phyloP scores from a whole-genome alignment of 2,113 vertebrate species.

The Tursiops truncatus region DNA sequence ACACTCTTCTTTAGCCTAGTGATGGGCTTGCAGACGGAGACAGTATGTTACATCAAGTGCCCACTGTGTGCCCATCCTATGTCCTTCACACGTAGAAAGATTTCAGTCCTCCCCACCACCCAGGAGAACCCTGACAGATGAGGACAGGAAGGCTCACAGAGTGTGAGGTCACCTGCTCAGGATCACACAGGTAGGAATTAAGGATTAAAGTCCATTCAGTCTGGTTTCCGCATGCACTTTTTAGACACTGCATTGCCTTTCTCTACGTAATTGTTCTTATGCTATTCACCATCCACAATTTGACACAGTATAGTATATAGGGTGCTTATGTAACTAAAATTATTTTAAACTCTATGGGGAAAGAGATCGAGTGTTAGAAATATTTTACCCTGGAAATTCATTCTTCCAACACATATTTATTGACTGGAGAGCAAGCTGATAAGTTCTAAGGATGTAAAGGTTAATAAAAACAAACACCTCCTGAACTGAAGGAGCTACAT shows the following conservation, averaged over 20 bases:
- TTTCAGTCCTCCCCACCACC: neutral
- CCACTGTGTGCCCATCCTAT: neutral
- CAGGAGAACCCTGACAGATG: neutral
- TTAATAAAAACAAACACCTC: neutral
- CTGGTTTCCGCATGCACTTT: neutral
- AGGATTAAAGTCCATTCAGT: neutral
- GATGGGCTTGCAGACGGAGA: fast-evolving
- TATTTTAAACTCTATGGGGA: neutral
- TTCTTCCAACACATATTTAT: neutral
- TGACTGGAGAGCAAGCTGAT: neutral
- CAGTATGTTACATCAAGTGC: neutral
- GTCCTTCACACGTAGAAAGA: neutral
- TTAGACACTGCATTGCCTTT: neutral
- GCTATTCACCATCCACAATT: neutral
- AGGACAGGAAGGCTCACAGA: neutral
- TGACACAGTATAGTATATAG: neutral
- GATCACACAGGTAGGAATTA: neutral
- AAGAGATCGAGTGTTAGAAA: neutral
- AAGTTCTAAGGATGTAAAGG: neutral
- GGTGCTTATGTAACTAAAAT: neutral
- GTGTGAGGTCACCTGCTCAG: neutral
- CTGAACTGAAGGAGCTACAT: neutral
- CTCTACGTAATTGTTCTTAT: neutral
- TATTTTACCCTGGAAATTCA: neutral
- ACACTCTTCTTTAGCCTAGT: neutral